phyloP scores from a whole-genome alignment of 2,113 vertebrate species.

The Steatornis caripensis region DNA sequence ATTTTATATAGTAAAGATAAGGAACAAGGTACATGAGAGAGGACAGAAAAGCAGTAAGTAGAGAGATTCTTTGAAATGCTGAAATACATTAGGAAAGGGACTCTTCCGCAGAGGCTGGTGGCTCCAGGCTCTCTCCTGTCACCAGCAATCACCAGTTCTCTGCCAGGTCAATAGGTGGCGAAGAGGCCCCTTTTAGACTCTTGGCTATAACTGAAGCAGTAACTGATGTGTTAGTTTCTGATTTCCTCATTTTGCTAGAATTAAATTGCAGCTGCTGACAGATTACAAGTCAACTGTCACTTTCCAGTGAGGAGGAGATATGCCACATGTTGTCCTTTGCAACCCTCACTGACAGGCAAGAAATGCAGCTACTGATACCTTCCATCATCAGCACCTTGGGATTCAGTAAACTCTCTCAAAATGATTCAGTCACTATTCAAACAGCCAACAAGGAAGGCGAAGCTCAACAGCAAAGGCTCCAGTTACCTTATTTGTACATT shows the following conservation, averaged over 20 bases:
- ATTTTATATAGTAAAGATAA: background rate
- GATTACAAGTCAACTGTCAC: background rate
- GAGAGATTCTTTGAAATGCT: background rate
- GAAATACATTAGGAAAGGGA: background rate
- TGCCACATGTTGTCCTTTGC: background rate
- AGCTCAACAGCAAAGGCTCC: background rate
- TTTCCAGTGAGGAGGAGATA: background rate
- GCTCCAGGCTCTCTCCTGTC: background rate
- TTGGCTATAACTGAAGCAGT: background rate
- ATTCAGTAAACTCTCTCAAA: background rate
- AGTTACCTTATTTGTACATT: background rate
- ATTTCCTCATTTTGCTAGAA: background rate
- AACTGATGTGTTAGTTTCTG: background rate
- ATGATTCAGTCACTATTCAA: background rate
- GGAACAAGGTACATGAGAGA: background rate
- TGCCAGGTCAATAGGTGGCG: background rate
- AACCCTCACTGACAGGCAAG: background rate
- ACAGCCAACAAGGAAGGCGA: background rate
- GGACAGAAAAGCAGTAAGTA: background rate
- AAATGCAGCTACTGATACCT: background rate
- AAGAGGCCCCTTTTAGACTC: background rate
- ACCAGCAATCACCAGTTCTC: background rate
- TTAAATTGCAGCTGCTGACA: background rate
- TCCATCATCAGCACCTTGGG: background rate
- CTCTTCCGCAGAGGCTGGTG: background rate